Evolutionary conservation across 2,113 vertebrate genomes (phyloP), one percentile per base, ranked within the genome.

Genomic region (Sander vitreus): DNA sequence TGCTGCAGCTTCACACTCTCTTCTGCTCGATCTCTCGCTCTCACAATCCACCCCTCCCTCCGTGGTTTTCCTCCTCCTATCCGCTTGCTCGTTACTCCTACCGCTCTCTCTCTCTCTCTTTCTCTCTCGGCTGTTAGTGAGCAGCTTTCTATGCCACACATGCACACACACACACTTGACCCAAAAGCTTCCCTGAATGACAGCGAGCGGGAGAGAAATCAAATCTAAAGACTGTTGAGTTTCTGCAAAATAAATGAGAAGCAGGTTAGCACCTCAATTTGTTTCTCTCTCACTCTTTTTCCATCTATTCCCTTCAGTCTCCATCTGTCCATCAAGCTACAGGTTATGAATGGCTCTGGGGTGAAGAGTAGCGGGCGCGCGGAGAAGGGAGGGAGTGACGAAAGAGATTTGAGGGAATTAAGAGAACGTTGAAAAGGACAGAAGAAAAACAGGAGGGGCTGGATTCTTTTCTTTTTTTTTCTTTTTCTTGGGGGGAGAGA

Each of bases 1-100:
- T 93, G 94, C 94, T 93, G 95, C 95, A 93, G 95, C 93, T 92
- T 92, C 91, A 89, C 89, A 84, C 85, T 91, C 91, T 90, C 80
- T 81, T 85, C 92, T 93, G 92, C 90, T 86, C 82, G 84, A 88
- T 75, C 91, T 80, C 92, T 80, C 84, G 76, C 85, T 85, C 84
- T 80, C 89, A 81, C 86, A 89, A 76, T 85, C 71, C 77, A 84
- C 83, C 91, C 92, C 93, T 93, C 89, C 88, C 85, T 89, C 77
- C 83, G 81, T 58, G 65, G 71, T 87, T 88, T 85, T 67, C 84
- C 89, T 89, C 92, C 89, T 91, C 92, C 89, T 88, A 88, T 92
- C 79, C 62, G 77, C 92, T 92, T 87, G 81, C 85, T 84, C 55
- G 16, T 86, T 73, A 43, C 80, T 80, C 74, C 69, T 67, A 15